phyloP scores from a whole-genome alignment of 2,113 vertebrate genomes.

The Malurus elegans region DNA sequence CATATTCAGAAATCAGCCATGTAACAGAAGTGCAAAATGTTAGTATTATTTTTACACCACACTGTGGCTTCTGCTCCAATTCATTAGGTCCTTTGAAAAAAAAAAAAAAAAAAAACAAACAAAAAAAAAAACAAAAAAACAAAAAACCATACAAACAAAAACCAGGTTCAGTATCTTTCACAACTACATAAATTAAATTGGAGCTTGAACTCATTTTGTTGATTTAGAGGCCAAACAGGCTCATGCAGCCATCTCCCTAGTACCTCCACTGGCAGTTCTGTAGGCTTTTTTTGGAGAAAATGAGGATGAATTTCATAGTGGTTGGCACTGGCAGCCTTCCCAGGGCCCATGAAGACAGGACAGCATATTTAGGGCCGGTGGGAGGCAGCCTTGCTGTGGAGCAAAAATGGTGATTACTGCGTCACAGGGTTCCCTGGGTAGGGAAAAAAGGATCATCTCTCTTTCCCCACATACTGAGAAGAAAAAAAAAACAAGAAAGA shows the following conservation, averaged over 20 bases:
- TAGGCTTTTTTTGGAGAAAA: neutral
- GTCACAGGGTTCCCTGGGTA: neutral
- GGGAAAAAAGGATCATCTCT: neutral
- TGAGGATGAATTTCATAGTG: neutral
- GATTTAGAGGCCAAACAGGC: neutral
- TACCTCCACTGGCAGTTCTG: neutral
- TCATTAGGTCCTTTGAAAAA: neutral
- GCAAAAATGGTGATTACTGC: accelerated
- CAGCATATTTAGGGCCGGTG: neutral
- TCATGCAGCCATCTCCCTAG: neutral
- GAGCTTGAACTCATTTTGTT: neutral
- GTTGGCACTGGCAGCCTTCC: neutral
- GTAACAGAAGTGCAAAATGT: neutral
- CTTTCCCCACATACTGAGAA: neutral
- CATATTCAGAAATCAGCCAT: neutral
- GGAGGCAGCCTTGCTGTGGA: neutral
- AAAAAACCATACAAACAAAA: too few species aligned
- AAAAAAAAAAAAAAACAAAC: neutral
- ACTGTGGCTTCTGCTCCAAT: neutral
- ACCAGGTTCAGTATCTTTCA: neutral
- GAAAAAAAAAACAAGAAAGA: neutral
- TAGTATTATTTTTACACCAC: neutral
- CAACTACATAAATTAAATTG: neutral
- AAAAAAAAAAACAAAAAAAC: neutral
- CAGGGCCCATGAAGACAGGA: neutral